These are phyloP conservation scores for Circaetus gallicus DNA, from an alignment of 2,113 vertebrate species.

Conservation along the genomic window DNA sequence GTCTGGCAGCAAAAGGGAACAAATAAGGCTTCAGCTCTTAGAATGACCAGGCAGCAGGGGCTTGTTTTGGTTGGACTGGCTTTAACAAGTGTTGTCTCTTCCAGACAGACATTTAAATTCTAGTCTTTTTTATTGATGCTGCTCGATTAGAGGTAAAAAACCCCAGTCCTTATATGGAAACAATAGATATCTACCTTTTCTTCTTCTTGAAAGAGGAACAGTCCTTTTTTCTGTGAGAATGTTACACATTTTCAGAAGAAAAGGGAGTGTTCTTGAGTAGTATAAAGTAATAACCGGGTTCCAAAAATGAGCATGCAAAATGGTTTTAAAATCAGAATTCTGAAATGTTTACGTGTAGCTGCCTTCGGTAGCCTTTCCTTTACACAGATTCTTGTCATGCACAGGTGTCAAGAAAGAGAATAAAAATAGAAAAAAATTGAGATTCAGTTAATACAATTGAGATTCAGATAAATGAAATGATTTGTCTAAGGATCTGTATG, in stretches of 20 bases:
- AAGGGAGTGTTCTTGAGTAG: not conserved
- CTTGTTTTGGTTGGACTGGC: not conserved
- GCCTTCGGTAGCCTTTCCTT: not conserved
- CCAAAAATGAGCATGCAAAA: not conserved
- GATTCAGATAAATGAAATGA: not conserved
- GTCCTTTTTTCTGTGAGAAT: not conserved
- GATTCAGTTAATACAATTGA: not conserved
- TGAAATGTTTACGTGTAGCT: not conserved
- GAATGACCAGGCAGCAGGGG: not conserved
- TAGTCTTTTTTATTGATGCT: not conserved
- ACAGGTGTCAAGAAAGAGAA: not conserved
- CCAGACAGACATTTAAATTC: not conserved
- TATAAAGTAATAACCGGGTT: not conserved
- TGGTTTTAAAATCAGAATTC: not conserved
- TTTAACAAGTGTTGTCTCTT: not conserved
- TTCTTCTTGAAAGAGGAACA: not conserved
- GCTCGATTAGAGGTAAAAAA: not conserved
- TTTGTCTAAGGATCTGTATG: not conserved
- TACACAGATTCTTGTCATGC: not conserved
- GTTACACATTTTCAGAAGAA: not conserved
- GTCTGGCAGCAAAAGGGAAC: not conserved
- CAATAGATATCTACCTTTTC: not conserved
- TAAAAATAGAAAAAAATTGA: not conserved
- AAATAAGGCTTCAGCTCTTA: not conserved
- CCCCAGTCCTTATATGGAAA: not conserved